Evolutionary conservation across 2,113 vertebrate genomes (phyloP), one percentile per base, ranked within the genome.

Genomic region (Ceyx cyanopectus): DNA sequence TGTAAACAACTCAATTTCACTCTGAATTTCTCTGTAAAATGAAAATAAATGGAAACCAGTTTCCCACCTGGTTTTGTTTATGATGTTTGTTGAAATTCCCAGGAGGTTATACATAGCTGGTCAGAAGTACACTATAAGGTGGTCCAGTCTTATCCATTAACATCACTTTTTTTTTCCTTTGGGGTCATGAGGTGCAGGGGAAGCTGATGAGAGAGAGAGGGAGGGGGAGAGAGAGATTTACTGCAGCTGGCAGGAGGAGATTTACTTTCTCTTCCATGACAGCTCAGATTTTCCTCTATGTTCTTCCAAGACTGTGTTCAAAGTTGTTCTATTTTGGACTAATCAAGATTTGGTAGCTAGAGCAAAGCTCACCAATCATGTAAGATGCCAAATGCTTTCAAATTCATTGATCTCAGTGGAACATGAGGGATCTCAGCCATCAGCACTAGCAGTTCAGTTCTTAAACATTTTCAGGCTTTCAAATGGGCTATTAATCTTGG

Each of bases 51-150:
- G 51, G 51, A 96, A 91, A 80, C 37, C 40, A 80, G 63, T 82
- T 95, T 93, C 68, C 79, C 90, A 85, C 90, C 90, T 95, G 93
- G 90, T 91, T 95, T 95, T 95, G 86, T 95, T 94, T 87, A 85
- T 67, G 81, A 51, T 92, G 84, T 95, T 94, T 94, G 75, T 77
- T 89, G 90, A 85, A 83, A 73, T 80, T 89, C 93, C 57, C 81
- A 63, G 78, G 75, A 77, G 86, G 37, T 56, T 79, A n/a, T 61
- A 57, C 32, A n/a, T 37, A 87, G 65, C 62, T 72, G 27, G 37
- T 90, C 85, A 90, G 86, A 84, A 92, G 84, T 16, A 58, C 8
- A 5, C 70, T 81, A 5, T 85, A 29, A 70, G 74, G 83, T 84
- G 75, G 94, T 73, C 72, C 45, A 7, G 16, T 23, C 61, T 82